Evolutionary conservation across 1,140 invertebrate genomes (phyloP).

Genomic region (Charaxes varanes): DNA sequence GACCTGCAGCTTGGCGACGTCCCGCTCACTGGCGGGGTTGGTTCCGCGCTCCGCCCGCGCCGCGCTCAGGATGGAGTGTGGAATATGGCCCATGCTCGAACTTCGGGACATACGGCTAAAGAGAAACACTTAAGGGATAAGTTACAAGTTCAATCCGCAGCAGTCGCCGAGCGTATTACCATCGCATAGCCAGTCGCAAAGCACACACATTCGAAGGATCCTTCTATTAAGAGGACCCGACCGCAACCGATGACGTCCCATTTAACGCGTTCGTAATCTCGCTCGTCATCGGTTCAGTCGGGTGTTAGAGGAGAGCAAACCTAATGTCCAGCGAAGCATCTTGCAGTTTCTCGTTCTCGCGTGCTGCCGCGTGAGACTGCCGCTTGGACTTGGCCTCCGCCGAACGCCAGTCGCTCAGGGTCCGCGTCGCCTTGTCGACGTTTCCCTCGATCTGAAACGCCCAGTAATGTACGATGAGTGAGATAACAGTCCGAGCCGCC

Average conservation of each 20-base stretch:
- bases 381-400: slow-evolving; percentile 91
- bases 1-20: slow-evolving; percentile 84
- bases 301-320: slow-evolving; percentile 41
- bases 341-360: slow-evolving; percentile 92
- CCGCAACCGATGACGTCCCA: slow-evolving; percentile 22
- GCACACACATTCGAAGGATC: slow-evolving; percentile 56
- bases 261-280: no score
- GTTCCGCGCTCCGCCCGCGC: slow-evolving; percentile 49
- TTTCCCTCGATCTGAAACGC: slow-evolving; percentile 80
- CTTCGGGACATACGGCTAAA: slow-evolving; percentile 60
- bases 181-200: slow-evolving; percentile 30
- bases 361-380: slow-evolving; percentile 85
- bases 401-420: slow-evolving; percentile 87
- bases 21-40: slow-evolving; percentile 61
- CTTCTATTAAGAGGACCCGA: slow-evolving; percentile 33
- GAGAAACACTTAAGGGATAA: slow-evolving; percentile 18
- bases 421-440: slow-evolving; percentile 90
- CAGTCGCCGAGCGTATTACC: background rate
- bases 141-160: background rate
- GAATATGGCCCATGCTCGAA: slow-evolving; percentile 63
- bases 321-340: slow-evolving; percentile 78
- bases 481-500: no score
- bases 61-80: slow-evolving; percentile 56
- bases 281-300: slow-evolving; percentile 53
- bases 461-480: background rate